Conservation (phyloP, 1,140 invertebrate species). For the Euura lappo region DNA sequence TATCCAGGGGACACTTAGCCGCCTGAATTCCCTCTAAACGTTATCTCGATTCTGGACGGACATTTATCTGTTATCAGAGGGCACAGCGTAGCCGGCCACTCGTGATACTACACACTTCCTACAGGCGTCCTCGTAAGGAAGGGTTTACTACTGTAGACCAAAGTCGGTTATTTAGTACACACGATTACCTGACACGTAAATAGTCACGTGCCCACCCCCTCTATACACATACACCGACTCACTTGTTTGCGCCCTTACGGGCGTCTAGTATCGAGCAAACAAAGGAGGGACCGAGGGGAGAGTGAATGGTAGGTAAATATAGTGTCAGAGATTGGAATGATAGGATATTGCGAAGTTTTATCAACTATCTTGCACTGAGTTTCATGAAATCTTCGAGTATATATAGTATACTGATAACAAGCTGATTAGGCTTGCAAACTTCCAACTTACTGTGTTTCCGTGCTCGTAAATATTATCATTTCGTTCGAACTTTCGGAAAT, state of each 20-base stretch:
- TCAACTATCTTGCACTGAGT: too few species aligned
- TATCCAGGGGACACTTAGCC: not conserved
- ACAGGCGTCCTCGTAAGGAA: not conserved
- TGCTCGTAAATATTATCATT: too few species aligned
- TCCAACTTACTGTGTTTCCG: too few species aligned
- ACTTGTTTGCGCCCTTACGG: not conserved
- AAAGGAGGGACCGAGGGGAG: not conserved
- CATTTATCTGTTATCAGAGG: not conserved
- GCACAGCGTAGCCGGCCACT: not conserved
- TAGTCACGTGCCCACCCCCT: not conserved
- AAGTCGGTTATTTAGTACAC: conserved; percentile 7
- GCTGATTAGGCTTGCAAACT: too few species aligned
- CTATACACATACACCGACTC: not conserved
- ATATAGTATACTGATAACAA: too few species aligned
- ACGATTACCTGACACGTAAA: conserved; percentile 2
- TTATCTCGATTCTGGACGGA: not conserved
- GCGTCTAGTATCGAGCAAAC: not conserved
- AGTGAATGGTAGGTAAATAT: not conserved
- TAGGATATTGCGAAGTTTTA: too few species aligned
- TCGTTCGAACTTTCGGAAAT: too few species aligned
- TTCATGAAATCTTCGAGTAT: too few species aligned
- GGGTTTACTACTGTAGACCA: conserved; percentile 5
- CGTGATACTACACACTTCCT: not conserved
- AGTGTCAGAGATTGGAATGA: too few species aligned
- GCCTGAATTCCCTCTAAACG: conserved; percentile 4